phyloP scores from a whole-genome alignment of 2,888 invertebrate species.

The Oeneis ivallda region DNA sequence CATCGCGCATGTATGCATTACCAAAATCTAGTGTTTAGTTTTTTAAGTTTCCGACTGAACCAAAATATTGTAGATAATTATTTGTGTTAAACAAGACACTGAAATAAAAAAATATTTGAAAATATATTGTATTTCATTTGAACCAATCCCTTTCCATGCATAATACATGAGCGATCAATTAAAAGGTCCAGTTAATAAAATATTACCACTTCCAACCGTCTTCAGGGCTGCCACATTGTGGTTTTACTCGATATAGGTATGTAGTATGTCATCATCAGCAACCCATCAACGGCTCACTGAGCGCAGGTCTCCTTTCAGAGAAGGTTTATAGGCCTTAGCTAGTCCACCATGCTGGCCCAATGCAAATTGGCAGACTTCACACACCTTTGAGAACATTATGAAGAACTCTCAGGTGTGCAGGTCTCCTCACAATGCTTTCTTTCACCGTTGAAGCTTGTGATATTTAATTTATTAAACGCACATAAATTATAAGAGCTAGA shows the following conservation, averaged over 20 bases:
- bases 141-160: conserved; percentile 22
- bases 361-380: too few relatives aligned
- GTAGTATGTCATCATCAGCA: too few relatives aligned
- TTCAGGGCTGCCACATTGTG: conserved; percentile 22
- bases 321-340: too few relatives aligned
- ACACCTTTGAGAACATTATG: too few relatives aligned
- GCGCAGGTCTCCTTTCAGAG: too few relatives aligned
- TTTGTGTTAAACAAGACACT: conserved; percentile 70
- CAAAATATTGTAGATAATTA: conserved; percentile 70
- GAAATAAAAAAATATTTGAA: conserved; percentile 57
- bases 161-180: conserved; percentile 29
- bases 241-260: not conserved
- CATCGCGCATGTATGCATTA: conserved; percentile 47
- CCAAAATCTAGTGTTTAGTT: conserved; percentile 76
- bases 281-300: too few relatives aligned
- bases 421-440: too few relatives aligned
- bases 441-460: too few relatives aligned
- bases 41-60: conserved; percentile 81
- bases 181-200: conserved; percentile 29
- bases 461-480: too few relatives aligned
- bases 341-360: too few relatives aligned
- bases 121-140: conserved; percentile 40
- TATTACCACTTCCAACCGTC: conserved; percentile 8
- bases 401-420: too few relatives aligned
- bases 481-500: too few relatives aligned